A percentile compares a stretch with the other conserved stretches of the same genome.
phyloP scores from a whole-genome alignment of 2,113 vertebrate species.

The Xenopus laevis region DNA sequence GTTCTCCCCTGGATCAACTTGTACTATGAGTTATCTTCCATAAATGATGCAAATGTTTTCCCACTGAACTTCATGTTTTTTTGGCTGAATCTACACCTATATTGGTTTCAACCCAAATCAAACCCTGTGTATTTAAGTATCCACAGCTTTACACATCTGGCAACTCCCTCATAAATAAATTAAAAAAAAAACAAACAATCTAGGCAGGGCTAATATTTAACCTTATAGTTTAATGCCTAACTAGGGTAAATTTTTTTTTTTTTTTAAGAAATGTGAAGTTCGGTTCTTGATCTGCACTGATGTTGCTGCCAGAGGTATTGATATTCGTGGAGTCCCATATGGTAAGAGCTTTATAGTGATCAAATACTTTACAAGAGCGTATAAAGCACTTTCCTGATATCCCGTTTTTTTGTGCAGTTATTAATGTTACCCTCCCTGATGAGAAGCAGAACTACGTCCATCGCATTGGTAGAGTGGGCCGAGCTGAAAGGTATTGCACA shows the following conservation, averaged over 20 bases:
- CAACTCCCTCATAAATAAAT: no score
- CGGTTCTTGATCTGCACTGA: constrained; percentile 93
- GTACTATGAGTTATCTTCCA: no score
- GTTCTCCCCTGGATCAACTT: no score
- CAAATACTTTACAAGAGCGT: neutral
- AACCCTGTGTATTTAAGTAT: no score
- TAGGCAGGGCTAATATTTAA: no score
- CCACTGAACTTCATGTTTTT: no score
- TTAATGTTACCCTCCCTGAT: constrained; percentile 95
- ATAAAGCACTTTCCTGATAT: neutral
- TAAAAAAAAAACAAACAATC: no score
- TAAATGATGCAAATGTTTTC: no score
- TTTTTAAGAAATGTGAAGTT: constrained; percentile 82
- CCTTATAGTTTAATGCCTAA: no score
- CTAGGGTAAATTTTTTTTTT: neutral
- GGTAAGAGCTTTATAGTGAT: constrained; percentile 65
- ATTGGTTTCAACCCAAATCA: no score
- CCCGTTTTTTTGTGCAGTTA: constrained; percentile 66
- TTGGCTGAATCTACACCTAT: no score
- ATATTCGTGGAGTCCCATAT: constrained; percentile 89
- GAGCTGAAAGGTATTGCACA: constrained; percentile 83
- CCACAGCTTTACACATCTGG: no score
- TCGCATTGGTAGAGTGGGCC: constrained; percentile 91
- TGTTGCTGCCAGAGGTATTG: constrained; percentile 95
- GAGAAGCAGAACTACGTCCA: constrained; percentile 98